Evolutionary conservation across 2,113 vertebrate species (phyloP).

Genomic region (Corythornis cristatus): DNA sequence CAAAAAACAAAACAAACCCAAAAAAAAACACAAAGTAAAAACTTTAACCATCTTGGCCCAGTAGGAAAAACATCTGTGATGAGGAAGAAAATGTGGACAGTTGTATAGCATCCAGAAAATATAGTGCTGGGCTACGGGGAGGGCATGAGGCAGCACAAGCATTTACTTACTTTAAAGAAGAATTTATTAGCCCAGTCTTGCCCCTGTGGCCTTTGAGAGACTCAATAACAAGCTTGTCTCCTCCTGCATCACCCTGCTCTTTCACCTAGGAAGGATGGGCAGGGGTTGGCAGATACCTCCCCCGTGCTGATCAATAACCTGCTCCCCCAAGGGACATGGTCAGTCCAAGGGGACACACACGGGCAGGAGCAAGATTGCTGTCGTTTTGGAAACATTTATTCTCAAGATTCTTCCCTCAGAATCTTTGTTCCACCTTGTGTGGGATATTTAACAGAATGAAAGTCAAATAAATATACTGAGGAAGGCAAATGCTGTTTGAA

Average conservation of each 20-base stretch:
- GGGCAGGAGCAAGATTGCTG: not conserved
- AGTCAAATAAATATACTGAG: not conserved
- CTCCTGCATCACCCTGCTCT: not conserved
- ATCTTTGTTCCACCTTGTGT: rapidly evolving
- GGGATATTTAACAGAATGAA: not conserved
- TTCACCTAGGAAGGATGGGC: not conserved
- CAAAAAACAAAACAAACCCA: not conserved
- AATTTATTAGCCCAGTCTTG: not conserved
- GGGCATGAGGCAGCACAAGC: not conserved
- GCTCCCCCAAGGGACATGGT: not conserved
- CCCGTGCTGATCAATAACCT: not conserved
- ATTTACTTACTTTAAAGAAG: not conserved
- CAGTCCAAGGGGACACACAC: not conserved
- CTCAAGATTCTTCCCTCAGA: not conserved
- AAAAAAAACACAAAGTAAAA: not conserved
- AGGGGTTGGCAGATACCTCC: not conserved
- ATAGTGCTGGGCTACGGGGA: not conserved
- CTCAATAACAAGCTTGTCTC: not conserved
- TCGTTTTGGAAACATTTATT: not conserved
- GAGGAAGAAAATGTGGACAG: not conserved
- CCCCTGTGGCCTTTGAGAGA: not conserved
- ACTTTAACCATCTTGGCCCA: not conserved
- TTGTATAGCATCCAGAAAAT: not conserved
- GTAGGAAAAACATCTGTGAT: not conserved
- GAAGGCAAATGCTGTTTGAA: not conserved